Evolutionary conservation across 1,140 invertebrate genomes (phyloP), one percentile per base, ranked within the genome.

Genomic region (Alviniconcha marisindica): DNA sequence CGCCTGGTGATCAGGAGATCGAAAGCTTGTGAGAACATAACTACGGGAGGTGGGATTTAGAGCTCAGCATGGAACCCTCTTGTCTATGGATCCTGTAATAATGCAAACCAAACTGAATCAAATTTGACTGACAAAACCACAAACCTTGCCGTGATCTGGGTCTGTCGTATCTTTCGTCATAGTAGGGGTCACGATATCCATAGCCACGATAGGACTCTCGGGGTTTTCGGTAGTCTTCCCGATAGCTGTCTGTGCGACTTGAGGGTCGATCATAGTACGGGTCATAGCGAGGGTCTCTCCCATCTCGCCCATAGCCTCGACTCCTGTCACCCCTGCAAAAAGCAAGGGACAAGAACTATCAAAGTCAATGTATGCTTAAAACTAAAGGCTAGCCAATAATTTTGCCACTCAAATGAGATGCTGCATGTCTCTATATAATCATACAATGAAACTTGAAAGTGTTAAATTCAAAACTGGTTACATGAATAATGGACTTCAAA

Each of bases 141-240:
- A 76, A 85, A 85, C 79, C 90, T 56, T 89, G 87, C 74, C 91
- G 84, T n/a, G 91, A 92, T 63, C 88, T 84, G 38, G 91, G 90
- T 31, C 91, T 83, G n/a, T 91, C 88, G 66, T 91, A 91, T 85
- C 82, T 54, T 51, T 90, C 90, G 83, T 90, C 87, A 83, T 88
- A 87, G 69, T 88, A 87, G 28, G 66, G 71, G 73, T 89, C 85
- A 14, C 77, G 56, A 63, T 56, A 36, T n/a, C 51, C 77, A 40
- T 84, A 84, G 42, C 38, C 73, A 38, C 74, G 66, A 31, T 82
- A 71, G 2, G 56, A 38, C 42, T 77, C 66, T 60, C 44, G 56
- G 33, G 66, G 42, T 63, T 77, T 33, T 81, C 85, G 48, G 42
- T 79, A 71, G 12, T 77, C 78, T 4, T 81, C 79, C 21, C 79